A percentile compares a stretch with the other conserved stretches of the same genome.
Evolutionary conservation across 2,888 invertebrate genomes (phyloP).

Genomic region (Eupithecia inturbata): DNA sequence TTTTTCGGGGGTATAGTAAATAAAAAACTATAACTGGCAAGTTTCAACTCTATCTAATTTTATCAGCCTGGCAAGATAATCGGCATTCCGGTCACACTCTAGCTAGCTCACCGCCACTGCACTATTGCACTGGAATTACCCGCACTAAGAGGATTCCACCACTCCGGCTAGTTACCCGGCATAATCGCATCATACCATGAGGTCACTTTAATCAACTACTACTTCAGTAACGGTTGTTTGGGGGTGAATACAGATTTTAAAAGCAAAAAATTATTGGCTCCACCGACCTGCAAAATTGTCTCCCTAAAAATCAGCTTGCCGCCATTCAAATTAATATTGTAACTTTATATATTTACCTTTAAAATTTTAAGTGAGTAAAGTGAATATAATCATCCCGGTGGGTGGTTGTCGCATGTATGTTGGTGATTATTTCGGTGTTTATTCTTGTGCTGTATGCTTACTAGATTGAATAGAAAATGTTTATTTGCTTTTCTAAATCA

Average conservation of each 20-base stretch:
- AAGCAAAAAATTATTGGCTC: background rate
- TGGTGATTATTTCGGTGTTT: background rate
- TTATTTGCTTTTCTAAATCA: too few relatives aligned
- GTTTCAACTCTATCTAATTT: conserved; percentile 15
- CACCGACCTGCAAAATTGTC: too few relatives aligned
- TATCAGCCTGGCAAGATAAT: conserved; percentile 36
- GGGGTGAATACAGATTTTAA: background rate
- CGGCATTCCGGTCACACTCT: conserved; percentile 48
- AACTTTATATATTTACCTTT: too few relatives aligned
- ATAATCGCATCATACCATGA: conserved; percentile 17
- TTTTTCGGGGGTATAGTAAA: background rate
- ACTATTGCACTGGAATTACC: conserved; percentile 38
- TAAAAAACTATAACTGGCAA: background rate
- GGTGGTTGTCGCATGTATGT: background rate
- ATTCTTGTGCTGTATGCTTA: too few relatives aligned
- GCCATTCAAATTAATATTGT: too few relatives aligned
- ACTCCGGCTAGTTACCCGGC: conserved; percentile 22
- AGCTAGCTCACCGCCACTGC: conserved; percentile 24
- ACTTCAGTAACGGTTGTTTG: background rate
- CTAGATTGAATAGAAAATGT: too few relatives aligned
- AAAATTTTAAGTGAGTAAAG: too few relatives aligned
- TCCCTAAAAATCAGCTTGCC: too few relatives aligned
- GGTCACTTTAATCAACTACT: background rate
- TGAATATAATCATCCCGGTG: background rate
- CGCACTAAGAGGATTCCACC: conserved; percentile 32